phyloP scores from a whole-genome alignment of 2,113 vertebrate genomes.

The Gulo gulo region DNA sequence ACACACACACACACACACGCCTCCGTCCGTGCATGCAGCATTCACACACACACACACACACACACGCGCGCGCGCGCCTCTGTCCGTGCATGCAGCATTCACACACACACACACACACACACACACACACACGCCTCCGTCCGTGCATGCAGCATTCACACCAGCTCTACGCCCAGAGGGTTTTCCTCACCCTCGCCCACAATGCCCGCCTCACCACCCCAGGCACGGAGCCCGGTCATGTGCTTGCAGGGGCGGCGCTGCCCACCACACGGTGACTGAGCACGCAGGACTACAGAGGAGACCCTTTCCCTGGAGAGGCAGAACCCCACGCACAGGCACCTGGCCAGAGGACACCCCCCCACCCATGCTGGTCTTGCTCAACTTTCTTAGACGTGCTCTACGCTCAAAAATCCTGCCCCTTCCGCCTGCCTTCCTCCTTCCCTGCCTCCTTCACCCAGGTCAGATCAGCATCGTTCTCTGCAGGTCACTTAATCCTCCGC shows the following conservation, averaged over 20 bases:
- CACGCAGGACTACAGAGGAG: background rate
- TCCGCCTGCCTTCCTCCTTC: background rate
- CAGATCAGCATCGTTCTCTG: background rate
- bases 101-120: too few relatives aligned
- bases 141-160: too few relatives aligned
- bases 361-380: too few relatives aligned
- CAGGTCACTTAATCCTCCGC: background rate
- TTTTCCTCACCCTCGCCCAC: background rate
- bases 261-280: too few relatives aligned
- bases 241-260: fast-evolving
- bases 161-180: background rate
- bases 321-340: background rate
- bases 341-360: background rate
- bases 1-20: fast-evolving
- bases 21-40: too few relatives aligned
- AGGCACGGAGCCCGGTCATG: background rate
- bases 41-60: background rate
- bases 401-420: background rate
- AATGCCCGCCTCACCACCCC: background rate
- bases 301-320: background rate
- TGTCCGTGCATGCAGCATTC: too few relatives aligned
- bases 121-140: background rate
- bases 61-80: fast-evolving
- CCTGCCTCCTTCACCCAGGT: background rate
- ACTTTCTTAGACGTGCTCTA: background rate